These are phyloP conservation scores for Caenorhabditis macrosperma DNA, from an alignment of 2,888 invertebrate genomes.

Conservation along the genomic window DNA sequence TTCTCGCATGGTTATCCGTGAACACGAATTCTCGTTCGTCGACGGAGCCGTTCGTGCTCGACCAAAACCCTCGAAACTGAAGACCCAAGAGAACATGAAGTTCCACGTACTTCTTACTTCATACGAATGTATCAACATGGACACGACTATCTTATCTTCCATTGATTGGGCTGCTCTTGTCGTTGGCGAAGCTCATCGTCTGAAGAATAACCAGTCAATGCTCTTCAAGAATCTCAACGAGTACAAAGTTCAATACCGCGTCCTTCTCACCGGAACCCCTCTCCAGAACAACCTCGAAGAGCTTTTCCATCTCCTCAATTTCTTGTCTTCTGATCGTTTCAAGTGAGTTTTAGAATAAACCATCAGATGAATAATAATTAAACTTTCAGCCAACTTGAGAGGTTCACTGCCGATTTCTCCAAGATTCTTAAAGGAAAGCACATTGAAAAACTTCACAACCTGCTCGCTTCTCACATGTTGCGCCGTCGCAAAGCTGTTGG, in stretches of 20 bases:
- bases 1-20: conserved; percentile 93
- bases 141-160: conserved; percentile 94
- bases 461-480: conserved; percentile 98
- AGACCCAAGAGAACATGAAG: conserved; percentile 83
- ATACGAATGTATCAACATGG: conserved; percentile 97
- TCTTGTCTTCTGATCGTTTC: no score
- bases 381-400: conserved; percentile 2
- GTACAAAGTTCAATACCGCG: no score
- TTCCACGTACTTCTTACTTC: conserved; percentile 98
- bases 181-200: conserved; percentile 98
- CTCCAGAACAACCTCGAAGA: no score
- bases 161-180: conserved; percentile 99
- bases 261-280: no score
- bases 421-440: conserved; percentile 99
- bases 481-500: conserved; percentile 98
- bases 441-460: conserved; percentile 96
- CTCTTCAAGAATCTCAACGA: conserved; percentile 84
- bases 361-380: no score
- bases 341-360: no score
- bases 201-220: conserved; percentile 96
- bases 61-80: conserved; percentile 85
- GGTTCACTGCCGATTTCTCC: conserved; percentile 97
- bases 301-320: no score
- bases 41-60: conserved; percentile 89
- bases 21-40: conserved; percentile 95